Base-by-base conservation (phyloP, 2,797 vertebrate species). In the Melanotaenia pygmaea region DNA sequence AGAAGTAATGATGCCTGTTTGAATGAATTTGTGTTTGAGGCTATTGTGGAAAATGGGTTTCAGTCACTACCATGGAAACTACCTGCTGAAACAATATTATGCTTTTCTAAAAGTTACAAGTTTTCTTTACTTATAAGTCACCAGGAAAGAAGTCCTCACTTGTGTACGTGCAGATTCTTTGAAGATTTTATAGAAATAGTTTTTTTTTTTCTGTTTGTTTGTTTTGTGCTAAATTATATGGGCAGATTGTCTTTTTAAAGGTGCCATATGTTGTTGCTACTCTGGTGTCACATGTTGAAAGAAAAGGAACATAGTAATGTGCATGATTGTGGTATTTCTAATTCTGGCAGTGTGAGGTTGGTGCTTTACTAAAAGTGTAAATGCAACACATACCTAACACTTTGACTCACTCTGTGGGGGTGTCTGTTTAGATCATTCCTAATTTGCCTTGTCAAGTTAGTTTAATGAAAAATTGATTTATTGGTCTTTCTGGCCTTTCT, bases 161-260 rank as follows among this genome's bases (percentile, higher is more conserved):
- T 82, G 73, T 86, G 63, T 70, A 72, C 77, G 60, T 59, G 67
- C 53, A 77, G 54, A 79, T 64, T 22, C 10, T 54, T 73, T 65
- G 10, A 22, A 26, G 22, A 26, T 12, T 51, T 24, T 16, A 2
- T 28, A 24, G 28, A 34, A 66, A 51, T 13, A n/a, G 45, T n/a
- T n/a, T 28, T 71, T 67, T 45, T 37, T 14, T 80, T 28, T 28
- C 26, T 28, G 28, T 28, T 28, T 28, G 28, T 28, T 37, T 0
- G 61, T 70, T 67, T 38, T 72, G 64, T 77, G 50, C 54, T 67
- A 65, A 74, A 67, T 50, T 60, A 72, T 79, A 72, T 68, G 56
- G 57, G 28, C 50, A 58, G 67, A 71, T 86, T 59, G 34, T 83
- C 59, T 70, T 67, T 54, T 56, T 35, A 50, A 54, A 83, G 63